phyloP scores from a whole-genome alignment of 2,888 invertebrate genomes.

The Chymomyza caudatula region DNA sequence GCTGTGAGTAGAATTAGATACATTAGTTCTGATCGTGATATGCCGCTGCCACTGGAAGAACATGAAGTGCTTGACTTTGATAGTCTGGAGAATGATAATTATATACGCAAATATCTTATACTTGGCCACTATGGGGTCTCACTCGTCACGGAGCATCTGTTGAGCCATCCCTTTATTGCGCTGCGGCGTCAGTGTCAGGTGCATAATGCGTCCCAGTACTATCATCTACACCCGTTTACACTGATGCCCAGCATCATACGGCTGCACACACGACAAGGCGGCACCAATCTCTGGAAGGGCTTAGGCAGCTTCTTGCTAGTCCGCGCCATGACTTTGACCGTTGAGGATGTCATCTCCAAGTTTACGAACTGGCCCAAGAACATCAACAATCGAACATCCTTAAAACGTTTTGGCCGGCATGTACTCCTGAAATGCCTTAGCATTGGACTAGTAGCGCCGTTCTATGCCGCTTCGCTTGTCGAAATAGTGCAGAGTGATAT shows the following conservation, averaged over 20 bases:
- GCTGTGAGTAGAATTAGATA: too few species aligned
- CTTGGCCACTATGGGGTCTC: slow-evolving; percentile 90
- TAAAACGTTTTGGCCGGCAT: slow-evolving; percentile 91
- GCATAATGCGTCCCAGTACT: slow-evolving; percentile 79
- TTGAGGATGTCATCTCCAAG: slow-evolving; percentile 95
- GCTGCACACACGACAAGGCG: slow-evolving; percentile 90
- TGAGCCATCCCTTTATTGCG: slow-evolving; percentile 96
- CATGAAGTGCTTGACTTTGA: too few species aligned
- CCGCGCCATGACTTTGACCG: slow-evolving; percentile 91
- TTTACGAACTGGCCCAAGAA: slow-evolving; percentile 96
- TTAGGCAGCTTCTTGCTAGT: slow-evolving; percentile 94
- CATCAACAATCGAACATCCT: slow-evolving; percentile 86
- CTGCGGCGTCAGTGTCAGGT: slow-evolving; percentile 96
- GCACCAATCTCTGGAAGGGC: slow-evolving; percentile 97
- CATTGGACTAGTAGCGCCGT: slow-evolving; percentile 92
- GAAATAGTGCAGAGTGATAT: slow-evolving; percentile 98
- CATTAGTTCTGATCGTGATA: too few species aligned
- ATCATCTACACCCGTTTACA: slow-evolving; percentile 92
- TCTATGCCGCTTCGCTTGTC: slow-evolving; percentile 94
- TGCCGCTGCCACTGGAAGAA: too few species aligned
- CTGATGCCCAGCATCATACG: slow-evolving; percentile 89
- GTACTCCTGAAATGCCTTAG: slow-evolving; percentile 91
- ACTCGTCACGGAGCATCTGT: slow-evolving; percentile 91
- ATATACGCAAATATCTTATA: slow-evolving; percentile 85
- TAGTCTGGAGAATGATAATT: too few species aligned